Base-by-base conservation (phyloP, 2,797 vertebrate species). In the Rhabdophis nuchalis region DNA sequence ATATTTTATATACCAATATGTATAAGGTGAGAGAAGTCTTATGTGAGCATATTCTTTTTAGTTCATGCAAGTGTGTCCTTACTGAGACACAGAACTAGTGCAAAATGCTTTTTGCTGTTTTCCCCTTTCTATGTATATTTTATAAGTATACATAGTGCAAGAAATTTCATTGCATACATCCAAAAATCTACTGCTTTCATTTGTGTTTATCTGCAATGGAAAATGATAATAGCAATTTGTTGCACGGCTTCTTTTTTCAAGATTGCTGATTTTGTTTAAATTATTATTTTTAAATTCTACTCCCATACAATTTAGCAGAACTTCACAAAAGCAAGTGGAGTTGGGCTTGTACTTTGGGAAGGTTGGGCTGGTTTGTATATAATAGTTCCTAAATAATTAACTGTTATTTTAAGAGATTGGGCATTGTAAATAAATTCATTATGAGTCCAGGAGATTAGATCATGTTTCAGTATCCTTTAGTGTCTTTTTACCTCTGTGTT, bases 81-180 rank as follows among this genome's bases (percentile, higher is more conserved):
- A 94, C 93, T 93, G 90, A 90, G 86, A 90, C 6, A 77, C 89
- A 90, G 93, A 95, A 90, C 90, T 2, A 85, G 89, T 91, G 68
- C 0, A 0, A n/a, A 85, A 93, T 27, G 54, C 92, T 93, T 96
- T 93, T 92, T 93, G 95, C 94, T 88, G 92, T 1, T 94, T 89
- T 9, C 92, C 90, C 16, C 7, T 95, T 92, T 94, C 96, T 97
- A 97, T 97, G 96, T 97, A 97, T 97, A 97, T 97, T 96, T 95
- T 90, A 92, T 25, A 92, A 96, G 96, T 97, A 97, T 97, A 97
- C 97, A 97, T 97, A 96, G 94, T 92, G 94, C 94, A 93, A 50
- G 94, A 94, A 90, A 94, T 95, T 56, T 95, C 97, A 96, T 94
- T 96, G 93, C 96, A 93, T 96, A 97, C 95, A 95, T 96, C 94